Evolutionary conservation across 2,888 invertebrate species (phyloP).

Genomic region (Esperia sulphurella): DNA sequence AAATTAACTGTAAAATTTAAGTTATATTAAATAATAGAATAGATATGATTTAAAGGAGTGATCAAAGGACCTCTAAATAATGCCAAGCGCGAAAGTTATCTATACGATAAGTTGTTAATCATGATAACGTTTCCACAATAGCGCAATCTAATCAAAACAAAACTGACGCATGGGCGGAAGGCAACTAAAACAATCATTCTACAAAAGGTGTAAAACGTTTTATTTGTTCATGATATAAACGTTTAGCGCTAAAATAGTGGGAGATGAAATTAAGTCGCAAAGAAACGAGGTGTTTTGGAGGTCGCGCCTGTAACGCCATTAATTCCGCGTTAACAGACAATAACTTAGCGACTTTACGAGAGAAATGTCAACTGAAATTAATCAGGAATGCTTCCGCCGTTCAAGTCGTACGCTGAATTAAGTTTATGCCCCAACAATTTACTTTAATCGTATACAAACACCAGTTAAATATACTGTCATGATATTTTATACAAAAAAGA

Average conservation of each 20-base stretch:
- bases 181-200: slow-evolving; percentile 42
- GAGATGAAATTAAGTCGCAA: slow-evolving; percentile 47
- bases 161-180: slow-evolving; percentile 37
- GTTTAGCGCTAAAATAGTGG: slow-evolving; percentile 37
- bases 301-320: slow-evolving; percentile 48
- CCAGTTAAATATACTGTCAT: no score
- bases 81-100: not conserved
- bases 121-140: slow-evolving; percentile 3
- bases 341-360: slow-evolving; percentile 57
- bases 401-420: not conserved
- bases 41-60: no score
- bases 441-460: no score
- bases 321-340: slow-evolving; percentile 51
- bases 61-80: no score
- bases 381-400: slow-evolving; percentile 18
- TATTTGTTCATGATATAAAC: slow-evolving; percentile 30
- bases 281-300: slow-evolving; percentile 33
- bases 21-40: no score
- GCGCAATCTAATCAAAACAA: slow-evolving; percentile 34
- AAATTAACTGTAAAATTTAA: no score
- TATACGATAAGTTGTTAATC: not conserved
- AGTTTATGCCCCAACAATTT: no score
- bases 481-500: no score
- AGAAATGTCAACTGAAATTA: slow-evolving; percentile 55
- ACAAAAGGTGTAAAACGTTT: slow-evolving; percentile 49